phyloP scores from a whole-genome alignment of 2,797 vertebrate genomes.

The Falco columbarius region DNA sequence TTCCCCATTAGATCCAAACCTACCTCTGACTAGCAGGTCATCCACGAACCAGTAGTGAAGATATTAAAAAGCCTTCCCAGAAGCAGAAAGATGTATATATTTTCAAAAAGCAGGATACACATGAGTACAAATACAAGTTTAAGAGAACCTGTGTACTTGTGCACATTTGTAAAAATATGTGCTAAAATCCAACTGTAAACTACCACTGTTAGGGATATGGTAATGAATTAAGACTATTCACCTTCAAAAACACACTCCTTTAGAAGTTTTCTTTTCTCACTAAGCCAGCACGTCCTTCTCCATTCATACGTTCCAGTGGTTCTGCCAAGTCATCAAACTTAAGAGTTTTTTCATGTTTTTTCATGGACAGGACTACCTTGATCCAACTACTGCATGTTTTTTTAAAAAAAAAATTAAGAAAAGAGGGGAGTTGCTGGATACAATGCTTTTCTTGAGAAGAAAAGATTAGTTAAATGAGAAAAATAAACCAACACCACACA shows the following conservation, averaged over 20 bases:
- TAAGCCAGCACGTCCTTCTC: neutral
- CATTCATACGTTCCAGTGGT: neutral
- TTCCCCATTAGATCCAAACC: neutral
- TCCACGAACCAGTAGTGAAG: neutral
- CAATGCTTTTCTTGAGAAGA: accelerated
- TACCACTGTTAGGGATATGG: neutral
- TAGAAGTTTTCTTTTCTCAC: neutral
- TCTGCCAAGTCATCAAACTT: neutral
- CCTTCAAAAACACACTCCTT: neutral
- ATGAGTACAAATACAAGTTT: neutral
- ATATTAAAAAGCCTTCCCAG: neutral
- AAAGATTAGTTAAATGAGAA: neutral
- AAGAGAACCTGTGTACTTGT: neutral
- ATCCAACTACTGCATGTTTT: neutral
- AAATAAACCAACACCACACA: neutral
- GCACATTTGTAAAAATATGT: neutral
- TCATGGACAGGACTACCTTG: neutral
- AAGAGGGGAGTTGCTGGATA: neutral
- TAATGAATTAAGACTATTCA: neutral
- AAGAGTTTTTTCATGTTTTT: neutral
- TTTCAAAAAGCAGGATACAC: neutral
- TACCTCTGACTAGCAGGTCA: neutral
- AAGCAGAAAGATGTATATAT: neutral
- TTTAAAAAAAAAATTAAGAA: neutral
- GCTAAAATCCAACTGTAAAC: neutral